phyloP scores from a whole-genome alignment of 1,140 invertebrate genomes.

The Lordiphosa clarofinis region DNA sequence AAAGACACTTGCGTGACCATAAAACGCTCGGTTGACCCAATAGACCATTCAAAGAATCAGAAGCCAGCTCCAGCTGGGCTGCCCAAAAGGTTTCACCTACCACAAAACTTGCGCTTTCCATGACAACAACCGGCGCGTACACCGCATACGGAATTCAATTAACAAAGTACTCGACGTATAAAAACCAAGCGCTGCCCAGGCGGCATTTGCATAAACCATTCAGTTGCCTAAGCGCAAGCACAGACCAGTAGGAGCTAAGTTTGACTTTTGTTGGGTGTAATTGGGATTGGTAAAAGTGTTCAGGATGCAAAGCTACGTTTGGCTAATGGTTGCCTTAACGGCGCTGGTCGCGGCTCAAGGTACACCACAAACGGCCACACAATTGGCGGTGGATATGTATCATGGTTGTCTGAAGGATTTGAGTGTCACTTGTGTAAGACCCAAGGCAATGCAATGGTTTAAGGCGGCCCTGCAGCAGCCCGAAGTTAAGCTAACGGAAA shows the following conservation, averaged over 20 bases:
- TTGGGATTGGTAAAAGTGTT: conserved; percentile 18
- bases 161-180: conserved; percentile 75
- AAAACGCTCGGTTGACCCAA: conserved; percentile 43
- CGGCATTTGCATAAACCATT: conserved; percentile 76
- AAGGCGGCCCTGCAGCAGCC: conserved; percentile 84
- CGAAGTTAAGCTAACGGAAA: conserved; percentile 86
- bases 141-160: conserved; percentile 73
- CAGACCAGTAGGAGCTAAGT: conserved; percentile 29
- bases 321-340: conserved; percentile 46
- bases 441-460: conserved; percentile 87
- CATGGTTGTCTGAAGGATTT: conserved; percentile 84
- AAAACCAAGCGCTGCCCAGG: conserved; percentile 63
- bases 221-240: conserved; percentile 68
- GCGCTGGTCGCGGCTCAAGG: conserved; percentile 39
- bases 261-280: conserved; percentile 2
- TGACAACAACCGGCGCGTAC: conserved; percentile 46
- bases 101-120: conserved; percentile 68
- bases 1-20: conserved; percentile 45
- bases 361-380: conserved; percentile 80
- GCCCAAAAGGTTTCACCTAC: conserved; percentile 51
- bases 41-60: conserved; percentile 24
- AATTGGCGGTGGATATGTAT: conserved; percentile 83
- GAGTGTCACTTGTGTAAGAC: conserved; percentile 86
- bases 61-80: not conserved
- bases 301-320: conserved; percentile 57